Evolutionary conservation across 2,113 vertebrate genomes (phyloP).

Genomic region (Apaloderma vittatum): DNA sequence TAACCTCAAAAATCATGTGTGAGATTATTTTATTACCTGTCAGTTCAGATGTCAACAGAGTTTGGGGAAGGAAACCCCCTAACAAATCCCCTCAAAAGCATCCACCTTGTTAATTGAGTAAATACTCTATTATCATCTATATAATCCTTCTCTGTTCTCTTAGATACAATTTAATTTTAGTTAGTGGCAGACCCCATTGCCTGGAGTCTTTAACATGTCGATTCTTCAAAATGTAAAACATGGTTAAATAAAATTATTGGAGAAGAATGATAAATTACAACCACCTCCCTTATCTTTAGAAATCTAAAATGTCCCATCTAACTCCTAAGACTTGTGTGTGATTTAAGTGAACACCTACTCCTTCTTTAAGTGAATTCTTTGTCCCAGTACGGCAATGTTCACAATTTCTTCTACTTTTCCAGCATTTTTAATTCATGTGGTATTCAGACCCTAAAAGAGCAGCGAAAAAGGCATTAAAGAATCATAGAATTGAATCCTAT

Average conservation of each 20-base stretch:
- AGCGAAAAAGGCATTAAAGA: background rate
- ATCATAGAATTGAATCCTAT: background rate
- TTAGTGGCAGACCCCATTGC: background rate
- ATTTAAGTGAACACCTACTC: background rate
- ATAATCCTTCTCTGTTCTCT: background rate
- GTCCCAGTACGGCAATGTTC: background rate
- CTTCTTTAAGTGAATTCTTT: background rate
- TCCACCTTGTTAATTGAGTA: background rate
- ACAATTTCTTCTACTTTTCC: background rate
- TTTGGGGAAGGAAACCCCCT: background rate
- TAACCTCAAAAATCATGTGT: background rate
- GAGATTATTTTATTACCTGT: background rate
- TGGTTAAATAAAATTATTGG: background rate
- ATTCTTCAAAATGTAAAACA: background rate
- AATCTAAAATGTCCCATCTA: background rate
- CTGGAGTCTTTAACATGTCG: background rate
- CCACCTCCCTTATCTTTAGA: background rate
- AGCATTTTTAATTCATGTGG: background rate
- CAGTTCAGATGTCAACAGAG: background rate
- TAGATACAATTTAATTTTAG: background rate
- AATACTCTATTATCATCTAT: background rate
- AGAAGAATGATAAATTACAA: background rate
- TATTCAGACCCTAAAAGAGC: background rate
- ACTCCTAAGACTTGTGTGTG: background rate
- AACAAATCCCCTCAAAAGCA: background rate